Evolutionary conservation across 53 echinoderm and acorn worm genomes (phyloP).

Genomic region (Patiria pectinifera): DNA sequence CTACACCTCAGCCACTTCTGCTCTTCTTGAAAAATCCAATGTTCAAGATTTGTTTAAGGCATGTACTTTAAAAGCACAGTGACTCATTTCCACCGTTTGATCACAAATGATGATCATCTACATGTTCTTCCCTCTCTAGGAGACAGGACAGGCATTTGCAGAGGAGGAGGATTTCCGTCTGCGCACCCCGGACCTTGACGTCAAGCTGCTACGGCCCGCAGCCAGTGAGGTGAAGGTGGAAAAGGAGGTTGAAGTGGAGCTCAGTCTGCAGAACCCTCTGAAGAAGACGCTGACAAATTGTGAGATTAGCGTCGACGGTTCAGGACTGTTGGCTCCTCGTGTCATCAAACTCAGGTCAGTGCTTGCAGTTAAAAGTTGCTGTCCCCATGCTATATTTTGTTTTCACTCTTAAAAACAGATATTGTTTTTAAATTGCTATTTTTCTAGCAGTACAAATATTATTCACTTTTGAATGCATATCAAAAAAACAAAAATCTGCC

Average conservation of each 20-base stretch:
- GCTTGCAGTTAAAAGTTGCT: not conserved
- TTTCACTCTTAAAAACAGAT: not conserved
- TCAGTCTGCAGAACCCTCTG: slow-evolving; percentile 80
- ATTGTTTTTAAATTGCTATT: too few relatives aligned
- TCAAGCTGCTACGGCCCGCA: slow-evolving; percentile 48
- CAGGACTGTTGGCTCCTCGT: slow-evolving; percentile 67
- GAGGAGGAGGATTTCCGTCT: slow-evolving; percentile 85
- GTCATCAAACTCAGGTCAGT: slow-evolving; percentile 72
- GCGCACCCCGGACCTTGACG: slow-evolving; percentile 80
- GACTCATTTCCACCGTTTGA: not conserved
- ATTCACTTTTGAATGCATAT: too few relatives aligned
- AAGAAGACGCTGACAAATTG: slow-evolving; percentile 66
- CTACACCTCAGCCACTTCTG: too few relatives aligned
- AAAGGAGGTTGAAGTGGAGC: slow-evolving; percentile 58
- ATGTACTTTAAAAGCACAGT: too few relatives aligned
- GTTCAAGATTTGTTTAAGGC: too few relatives aligned
- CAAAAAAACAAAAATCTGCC: too few relatives aligned
- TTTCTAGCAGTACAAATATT: too few relatives aligned
- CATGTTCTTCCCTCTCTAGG: slow-evolving; percentile 34
- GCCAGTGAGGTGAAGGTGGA: slow-evolving; percentile 25
- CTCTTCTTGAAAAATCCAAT: too few relatives aligned
- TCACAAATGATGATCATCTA: not conserved
- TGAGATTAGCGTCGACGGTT: slow-evolving; percentile 74
- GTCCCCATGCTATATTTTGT: not conserved
- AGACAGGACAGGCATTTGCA: slow-evolving; percentile 71